These are phyloP conservation scores for Lucifuga dentata DNA, from an alignment of 2,113 vertebrate genomes.

Conservation along the genomic window DNA sequence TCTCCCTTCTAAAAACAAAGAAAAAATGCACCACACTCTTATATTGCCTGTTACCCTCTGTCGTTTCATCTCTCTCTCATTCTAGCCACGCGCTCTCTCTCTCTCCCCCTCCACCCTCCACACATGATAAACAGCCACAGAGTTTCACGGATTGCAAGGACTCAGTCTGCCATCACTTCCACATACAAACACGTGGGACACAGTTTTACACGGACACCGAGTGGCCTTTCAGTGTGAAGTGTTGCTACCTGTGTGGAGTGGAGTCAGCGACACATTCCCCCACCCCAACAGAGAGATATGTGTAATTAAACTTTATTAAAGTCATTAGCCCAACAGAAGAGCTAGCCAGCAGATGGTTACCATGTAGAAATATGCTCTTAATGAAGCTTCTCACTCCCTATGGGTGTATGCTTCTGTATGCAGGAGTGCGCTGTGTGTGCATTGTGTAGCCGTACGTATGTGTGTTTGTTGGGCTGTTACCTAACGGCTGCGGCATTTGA, in stretches of 20 bases:
- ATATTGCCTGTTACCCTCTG: too few relatives aligned
- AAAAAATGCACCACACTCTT: background rate
- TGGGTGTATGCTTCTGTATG: constrained; percentile 19
- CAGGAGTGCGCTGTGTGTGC: background rate
- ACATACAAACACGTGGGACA: background rate
- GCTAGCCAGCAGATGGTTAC: constrained; percentile 76
- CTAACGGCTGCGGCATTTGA: constrained; percentile 43
- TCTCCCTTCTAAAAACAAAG: background rate
- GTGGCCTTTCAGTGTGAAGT: constrained; percentile 49
- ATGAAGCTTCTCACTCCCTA: constrained; percentile 70
- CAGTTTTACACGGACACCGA: constrained; percentile 18
- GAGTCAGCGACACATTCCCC: constrained; percentile 25
- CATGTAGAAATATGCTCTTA: constrained; percentile 65
- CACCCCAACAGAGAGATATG: constrained; percentile 66
- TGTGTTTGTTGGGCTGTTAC: constrained; percentile 5
- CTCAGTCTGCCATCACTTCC: background rate
- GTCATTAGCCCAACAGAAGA: constrained; percentile 69
- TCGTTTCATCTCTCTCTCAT: background rate
- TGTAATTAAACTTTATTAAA: constrained; percentile 76
- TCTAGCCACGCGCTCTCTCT: background rate
- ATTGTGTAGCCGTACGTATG: constrained; percentile 21
- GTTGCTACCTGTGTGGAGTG: constrained; percentile 64
- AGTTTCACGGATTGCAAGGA: background rate
- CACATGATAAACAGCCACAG: background rate
- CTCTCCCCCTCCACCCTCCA: background rate